A percentile compares a stretch with the other conserved stretches of the same genome.
Evolutionary conservation across 2,888 invertebrate genomes (phyloP).

Genomic region (Linnaemya vulpina): DNA sequence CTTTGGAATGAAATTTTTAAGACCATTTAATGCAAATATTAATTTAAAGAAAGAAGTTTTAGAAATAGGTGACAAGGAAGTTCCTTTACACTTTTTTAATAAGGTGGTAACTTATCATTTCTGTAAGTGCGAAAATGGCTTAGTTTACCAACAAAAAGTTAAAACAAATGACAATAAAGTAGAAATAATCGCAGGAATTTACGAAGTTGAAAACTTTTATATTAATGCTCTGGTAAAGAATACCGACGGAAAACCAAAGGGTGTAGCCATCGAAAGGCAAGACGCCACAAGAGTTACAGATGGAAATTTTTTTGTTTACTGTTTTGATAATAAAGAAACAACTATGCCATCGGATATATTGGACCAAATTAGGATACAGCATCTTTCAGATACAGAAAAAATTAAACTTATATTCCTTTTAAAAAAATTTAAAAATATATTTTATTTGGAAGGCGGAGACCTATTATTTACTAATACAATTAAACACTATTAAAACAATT

Average conservation of each 20-base stretch:
- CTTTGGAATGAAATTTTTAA: constrained; percentile 58
- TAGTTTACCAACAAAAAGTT: constrained; percentile 22
- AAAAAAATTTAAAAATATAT: constrained; percentile 28
- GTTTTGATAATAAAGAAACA: constrained; percentile 22
- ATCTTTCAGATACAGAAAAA: constrained; percentile 29
- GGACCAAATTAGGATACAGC: constrained; percentile 29
- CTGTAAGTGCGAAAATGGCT: constrained; percentile 31
- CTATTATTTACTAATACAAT: constrained; percentile 14
- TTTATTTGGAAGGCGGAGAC: constrained; percentile 14
- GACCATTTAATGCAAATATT: constrained; percentile 12
- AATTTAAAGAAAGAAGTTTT: constrained; percentile 25
- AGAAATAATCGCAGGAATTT: too few relatives aligned
- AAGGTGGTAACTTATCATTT: constrained; percentile 15
- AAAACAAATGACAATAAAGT: constrained; percentile 24
- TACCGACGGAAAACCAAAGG: too few relatives aligned
- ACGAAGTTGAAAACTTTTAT: constrained; percentile 13
- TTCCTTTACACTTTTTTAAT: neutral
- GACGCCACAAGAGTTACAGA: constrained; percentile 1
- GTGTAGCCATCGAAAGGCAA: too few relatives aligned
- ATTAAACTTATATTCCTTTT: constrained; percentile 15
- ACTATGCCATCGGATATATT: constrained; percentile 10
- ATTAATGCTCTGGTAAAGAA: too few relatives aligned
- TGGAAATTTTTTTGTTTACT: constrained; percentile 4
- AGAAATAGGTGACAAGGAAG: constrained; percentile 18
- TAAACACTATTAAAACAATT: constrained; percentile 2